Evolutionary conservation across 2,888 invertebrate species (phyloP), one percentile per base, ranked within the genome.

Genomic region (Campopleginae sp.): DNA sequence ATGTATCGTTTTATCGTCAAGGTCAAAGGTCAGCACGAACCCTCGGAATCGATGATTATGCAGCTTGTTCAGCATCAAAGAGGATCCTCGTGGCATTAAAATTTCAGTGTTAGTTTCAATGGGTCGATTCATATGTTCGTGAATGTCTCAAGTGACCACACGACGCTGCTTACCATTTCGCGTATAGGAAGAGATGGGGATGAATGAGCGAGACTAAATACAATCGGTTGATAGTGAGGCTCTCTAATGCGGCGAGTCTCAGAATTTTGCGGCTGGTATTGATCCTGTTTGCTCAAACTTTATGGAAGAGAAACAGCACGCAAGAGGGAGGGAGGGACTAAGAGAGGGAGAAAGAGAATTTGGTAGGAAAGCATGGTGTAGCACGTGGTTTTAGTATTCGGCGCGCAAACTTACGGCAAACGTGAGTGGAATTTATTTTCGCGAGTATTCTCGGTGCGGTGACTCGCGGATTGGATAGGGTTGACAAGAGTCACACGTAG

Each of bases 341-440:
- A 63, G 33, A 46, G 42, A 51, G 38, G 23, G 51, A 23, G 38
- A 23, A 23, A 65, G 76, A 66, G 66, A 51, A 65, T 17, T 19
- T 48, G 44, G 44, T 42, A 10, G 51, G 74, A 54, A 74, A 71
- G 46, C 72, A 75, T 33, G 44, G 54, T 46, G 70, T 63, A 82
- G 72, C 87, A 79, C 86, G 82, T 85, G 88, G 87, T 88, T 92
- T 93, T 92, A 92, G 93, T 93, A 93, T 93, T 93, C 93, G 91
- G 89, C 90, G 91, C 89, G 91, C 91, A 92, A 92, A 93, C 91
- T 93, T 92, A 91, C 81, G 88, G 81, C 84, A 87, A 86, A 88
- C 88, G 88, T 88, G 88, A 76, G 79, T 61, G 71, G 88, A 86
- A 88, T 88, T 87, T 83, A 79, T 82, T 82, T 84, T 76, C 75